Percentiles rank a stretch among this genome's conserved stretches.
These are phyloP conservation scores for Cochlearius cochlearius DNA, from an alignment of 2,113 vertebrate species.

Conservation along the genomic window DNA sequence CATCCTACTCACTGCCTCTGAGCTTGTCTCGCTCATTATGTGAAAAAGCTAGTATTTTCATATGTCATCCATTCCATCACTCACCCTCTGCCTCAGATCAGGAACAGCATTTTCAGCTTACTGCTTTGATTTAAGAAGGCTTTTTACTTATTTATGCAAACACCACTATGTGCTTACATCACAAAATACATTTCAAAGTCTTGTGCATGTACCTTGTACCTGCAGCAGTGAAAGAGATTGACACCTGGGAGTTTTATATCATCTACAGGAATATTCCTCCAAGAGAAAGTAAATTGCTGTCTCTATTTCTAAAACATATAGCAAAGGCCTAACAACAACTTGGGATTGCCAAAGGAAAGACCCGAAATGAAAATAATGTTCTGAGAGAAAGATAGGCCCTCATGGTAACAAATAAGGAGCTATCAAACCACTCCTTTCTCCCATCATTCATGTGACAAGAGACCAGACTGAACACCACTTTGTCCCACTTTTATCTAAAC, in stretches of 20 bases:
- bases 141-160: background rate
- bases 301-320: background rate
- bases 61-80: background rate
- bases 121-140: background rate
- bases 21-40: background rate
- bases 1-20: background rate
- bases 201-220: background rate
- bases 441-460: background rate
- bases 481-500: background rate
- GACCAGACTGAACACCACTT: background rate
- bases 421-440: background rate
- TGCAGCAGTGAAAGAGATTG: background rate
- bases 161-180: background rate
- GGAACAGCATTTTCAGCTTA: background rate
- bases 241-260: background rate
- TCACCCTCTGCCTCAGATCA: background rate
- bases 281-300: background rate
- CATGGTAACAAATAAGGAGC: background rate
- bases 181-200: background rate
- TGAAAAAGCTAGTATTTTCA: background rate
- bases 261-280: background rate
- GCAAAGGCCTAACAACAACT: background rate
- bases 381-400: background rate
- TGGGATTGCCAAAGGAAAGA: background rate
- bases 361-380: background rate